Conservation (phyloP, 2,888 invertebrate genomes). For the Pyrrhia umbra region DNA sequence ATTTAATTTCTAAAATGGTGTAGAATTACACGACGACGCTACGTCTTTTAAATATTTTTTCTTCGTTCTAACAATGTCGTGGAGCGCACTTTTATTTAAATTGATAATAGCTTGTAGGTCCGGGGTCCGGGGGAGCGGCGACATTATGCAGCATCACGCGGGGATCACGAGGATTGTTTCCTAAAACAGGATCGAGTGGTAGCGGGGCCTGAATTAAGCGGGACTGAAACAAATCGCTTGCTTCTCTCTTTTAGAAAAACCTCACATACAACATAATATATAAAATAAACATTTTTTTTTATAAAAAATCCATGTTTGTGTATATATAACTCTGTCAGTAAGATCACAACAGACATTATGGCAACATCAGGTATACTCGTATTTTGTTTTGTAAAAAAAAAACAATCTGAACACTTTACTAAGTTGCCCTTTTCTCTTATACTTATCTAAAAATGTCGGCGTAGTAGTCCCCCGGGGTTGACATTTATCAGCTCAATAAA, state of each 20-base stretch:
- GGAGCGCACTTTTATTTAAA: conserved; percentile 76
- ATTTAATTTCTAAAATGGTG: conserved; percentile 24
- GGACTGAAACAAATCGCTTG: conserved; percentile 65
- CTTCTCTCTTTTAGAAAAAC: conserved; percentile 53
- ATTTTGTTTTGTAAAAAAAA: conserved; percentile 57
- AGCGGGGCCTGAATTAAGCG: conserved; percentile 80
- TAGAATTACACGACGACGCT: conserved; percentile 40
- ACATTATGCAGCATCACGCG: conserved; percentile 89
- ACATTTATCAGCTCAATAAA: conserved; percentile 87
- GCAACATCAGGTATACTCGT: conserved; percentile 38
- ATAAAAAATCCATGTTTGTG: not conserved
- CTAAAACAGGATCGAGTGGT: conserved; percentile 86
- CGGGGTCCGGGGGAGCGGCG: conserved; percentile 68
- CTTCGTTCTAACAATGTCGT: conserved; percentile 53
- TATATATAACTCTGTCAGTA: conserved; percentile 9
- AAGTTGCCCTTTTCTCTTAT: conserved; percentile 69
- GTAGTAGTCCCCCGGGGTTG: conserved; percentile 78
- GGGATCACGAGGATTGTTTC: conserved; percentile 88
- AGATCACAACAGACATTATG: conserved; percentile 10
- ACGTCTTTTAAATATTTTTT: conserved; percentile 45
- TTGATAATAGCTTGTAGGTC: conserved; percentile 76
- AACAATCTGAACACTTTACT: conserved; percentile 60
- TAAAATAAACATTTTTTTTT: conserved; percentile 6
- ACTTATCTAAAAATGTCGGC: conserved; percentile 82
- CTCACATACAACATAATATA: conserved; percentile 27